These are phyloP conservation scores for Cantharis rustica DNA, from an alignment of 2,888 invertebrate genomes.

Conservation along the genomic window DNA sequence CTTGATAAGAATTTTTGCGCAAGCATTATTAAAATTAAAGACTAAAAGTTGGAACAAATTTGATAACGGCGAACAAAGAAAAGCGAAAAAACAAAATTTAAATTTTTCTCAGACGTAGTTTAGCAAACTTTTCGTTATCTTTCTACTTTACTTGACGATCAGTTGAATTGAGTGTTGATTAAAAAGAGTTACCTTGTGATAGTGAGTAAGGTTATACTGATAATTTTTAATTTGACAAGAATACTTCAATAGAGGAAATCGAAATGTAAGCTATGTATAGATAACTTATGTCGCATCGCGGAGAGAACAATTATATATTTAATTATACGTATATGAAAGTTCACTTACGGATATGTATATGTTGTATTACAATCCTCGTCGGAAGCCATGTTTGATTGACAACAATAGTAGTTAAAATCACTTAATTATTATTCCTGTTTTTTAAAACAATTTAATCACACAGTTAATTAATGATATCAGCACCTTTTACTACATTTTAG, in stretches of 20 bases:
- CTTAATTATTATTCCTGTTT: constrained; percentile 30
- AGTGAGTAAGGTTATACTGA: not conserved
- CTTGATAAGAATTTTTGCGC: not conserved
- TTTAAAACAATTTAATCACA: constrained; percentile 24
- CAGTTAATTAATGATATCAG: constrained; percentile 16
- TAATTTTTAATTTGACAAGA: not conserved
- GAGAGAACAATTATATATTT: not conserved
- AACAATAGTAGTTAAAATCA: constrained; percentile 19
- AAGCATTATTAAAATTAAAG: not conserved
- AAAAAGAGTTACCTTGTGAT: constrained; percentile 2
- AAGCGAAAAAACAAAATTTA: not conserved
- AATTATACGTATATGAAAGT: not conserved
- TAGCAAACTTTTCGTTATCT: not conserved
- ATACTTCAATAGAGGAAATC: not conserved
- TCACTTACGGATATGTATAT: constrained; percentile 53
- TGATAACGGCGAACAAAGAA: not conserved
- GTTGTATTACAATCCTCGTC: constrained; percentile 55
- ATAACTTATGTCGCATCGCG: not conserved
- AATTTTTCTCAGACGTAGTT: not conserved
- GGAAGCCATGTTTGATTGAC: constrained; percentile 50
- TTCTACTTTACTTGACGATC: not conserved
- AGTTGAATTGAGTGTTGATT: not conserved
- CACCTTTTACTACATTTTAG: constrained; percentile 21
- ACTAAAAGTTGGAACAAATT: not conserved
- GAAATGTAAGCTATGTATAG: not conserved